These are phyloP conservation scores for Trissolcus brochymenae DNA, from an alignment of 2,888 invertebrate genomes.

Conservation along the genomic window DNA sequence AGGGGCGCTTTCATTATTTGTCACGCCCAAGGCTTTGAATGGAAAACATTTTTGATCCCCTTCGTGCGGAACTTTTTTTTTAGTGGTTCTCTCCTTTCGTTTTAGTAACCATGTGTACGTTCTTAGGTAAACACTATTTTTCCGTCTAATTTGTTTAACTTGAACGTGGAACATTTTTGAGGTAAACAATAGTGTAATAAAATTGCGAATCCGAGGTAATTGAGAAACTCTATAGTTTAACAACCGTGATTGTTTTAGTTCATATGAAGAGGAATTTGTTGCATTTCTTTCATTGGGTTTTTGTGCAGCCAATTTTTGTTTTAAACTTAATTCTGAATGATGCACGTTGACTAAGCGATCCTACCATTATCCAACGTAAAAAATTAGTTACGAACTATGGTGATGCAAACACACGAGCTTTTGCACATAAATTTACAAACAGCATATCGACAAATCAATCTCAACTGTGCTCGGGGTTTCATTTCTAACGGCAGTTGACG, in stretches of 20 bases:
- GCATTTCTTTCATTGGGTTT: too few species aligned
- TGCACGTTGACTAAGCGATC: too few species aligned
- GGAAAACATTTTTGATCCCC: slow-evolving; percentile 38
- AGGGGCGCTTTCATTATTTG: slow-evolving; percentile 17
- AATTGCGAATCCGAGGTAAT: slow-evolving; percentile 1
- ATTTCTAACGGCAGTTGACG: background rate
- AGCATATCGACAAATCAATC: slow-evolving; percentile 6
- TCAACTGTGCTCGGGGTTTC: background rate
- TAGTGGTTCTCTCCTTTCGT: slow-evolving; percentile 22
- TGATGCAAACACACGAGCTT: background rate
- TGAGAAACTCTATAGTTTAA: background rate
- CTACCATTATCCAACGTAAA: background rate
- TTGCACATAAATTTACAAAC: slow-evolving; percentile 2
- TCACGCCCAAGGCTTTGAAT: slow-evolving; percentile 10
- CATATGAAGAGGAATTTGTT: background rate
- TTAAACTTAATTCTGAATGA: too few species aligned
- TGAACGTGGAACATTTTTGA: slow-evolving; percentile 1
- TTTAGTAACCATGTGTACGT: slow-evolving; percentile 40
- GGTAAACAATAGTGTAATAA: slow-evolving; percentile 37
- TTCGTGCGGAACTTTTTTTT: slow-evolving; percentile 11
- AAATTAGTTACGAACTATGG: background rate
- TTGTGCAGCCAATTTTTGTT: too few species aligned
- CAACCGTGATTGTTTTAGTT: background rate
- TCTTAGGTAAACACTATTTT: slow-evolving; percentile 42
- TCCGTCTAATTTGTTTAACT: slow-evolving; percentile 34